Percentiles rank a stretch among this genome's conserved stretches.
Conservation (phyloP, 2,888 invertebrate genomes). For the Drosophila merina region DNA sequence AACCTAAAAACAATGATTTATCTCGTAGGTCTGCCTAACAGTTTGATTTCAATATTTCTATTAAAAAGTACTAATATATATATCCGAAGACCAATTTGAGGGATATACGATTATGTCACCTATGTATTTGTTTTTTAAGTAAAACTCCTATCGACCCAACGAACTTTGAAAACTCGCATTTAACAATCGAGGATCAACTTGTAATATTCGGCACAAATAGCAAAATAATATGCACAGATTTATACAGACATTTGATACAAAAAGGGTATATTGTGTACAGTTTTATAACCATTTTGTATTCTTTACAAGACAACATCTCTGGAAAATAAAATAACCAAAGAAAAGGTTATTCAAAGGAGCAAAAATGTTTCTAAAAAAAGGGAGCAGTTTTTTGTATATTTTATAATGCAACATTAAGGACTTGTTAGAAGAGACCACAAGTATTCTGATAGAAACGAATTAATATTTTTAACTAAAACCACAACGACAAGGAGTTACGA, state of each 20-base stretch:
- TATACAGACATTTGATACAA: slow-evolving; percentile 17
- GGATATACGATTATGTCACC: slow-evolving; percentile 5
- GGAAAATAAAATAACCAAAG: neutral
- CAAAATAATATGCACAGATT: slow-evolving; percentile 12
- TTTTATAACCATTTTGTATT: slow-evolving; percentile 9
- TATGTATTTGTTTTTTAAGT: slow-evolving; percentile 11
- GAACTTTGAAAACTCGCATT: slow-evolving; percentile 23
- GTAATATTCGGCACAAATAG: neutral
- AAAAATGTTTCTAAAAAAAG: neutral
- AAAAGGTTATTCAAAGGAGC: neutral
- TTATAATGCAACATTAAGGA: neutral
- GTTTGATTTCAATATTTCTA: neutral
- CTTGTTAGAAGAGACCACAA: neutral
- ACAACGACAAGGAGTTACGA: neutral
- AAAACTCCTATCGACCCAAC: slow-evolving; percentile 35
- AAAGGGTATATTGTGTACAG: slow-evolving; percentile 21
- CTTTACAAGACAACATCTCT: neutral
- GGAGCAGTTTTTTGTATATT: neutral
- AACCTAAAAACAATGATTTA: slow-evolving; percentile 3
- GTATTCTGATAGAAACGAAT: neutral
- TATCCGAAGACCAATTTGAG: slow-evolving; percentile 20
- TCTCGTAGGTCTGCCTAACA: slow-evolving; percentile 8
- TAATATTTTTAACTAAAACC: neutral
- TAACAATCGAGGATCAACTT: slow-evolving; percentile 10
- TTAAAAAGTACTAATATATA: slow-evolving; percentile 22